phyloP scores from a whole-genome alignment of 2,888 invertebrate genomes.

The Sturmia bella region DNA sequence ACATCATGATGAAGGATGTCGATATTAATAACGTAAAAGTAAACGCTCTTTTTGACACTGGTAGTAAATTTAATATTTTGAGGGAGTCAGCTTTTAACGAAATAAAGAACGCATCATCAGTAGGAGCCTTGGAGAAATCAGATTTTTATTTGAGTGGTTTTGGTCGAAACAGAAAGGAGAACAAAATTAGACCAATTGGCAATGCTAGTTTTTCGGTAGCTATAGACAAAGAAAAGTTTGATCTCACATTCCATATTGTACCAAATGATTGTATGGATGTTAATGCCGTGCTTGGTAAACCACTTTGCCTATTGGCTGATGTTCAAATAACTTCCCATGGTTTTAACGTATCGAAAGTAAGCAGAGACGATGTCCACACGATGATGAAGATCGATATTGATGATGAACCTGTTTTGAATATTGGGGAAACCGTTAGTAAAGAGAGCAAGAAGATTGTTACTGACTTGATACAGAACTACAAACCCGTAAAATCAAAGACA shows the following conservation, averaged over 20 bases:
- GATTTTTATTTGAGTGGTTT: constrained; percentile 50
- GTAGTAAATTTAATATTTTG: constrained; percentile 43
- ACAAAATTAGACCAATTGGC: constrained; percentile 14
- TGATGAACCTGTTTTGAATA: constrained; percentile 26
- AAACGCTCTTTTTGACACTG: constrained; percentile 50
- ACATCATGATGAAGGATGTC: constrained; percentile 27
- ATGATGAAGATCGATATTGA: constrained; percentile 22
- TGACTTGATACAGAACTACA: constrained; percentile 30
- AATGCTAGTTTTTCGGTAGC: constrained; percentile 17
- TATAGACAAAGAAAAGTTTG: constrained; percentile 34
- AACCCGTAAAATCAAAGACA: constrained; percentile 21
- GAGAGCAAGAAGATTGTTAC: constrained; percentile 2
- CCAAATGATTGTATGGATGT: constrained; percentile 34
- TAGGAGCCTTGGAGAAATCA: constrained; percentile 19
- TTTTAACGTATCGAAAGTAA: constrained; percentile 13
- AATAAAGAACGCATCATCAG: neutral
- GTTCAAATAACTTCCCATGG: constrained; percentile 25
- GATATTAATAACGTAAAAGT: neutral
- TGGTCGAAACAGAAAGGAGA: constrained; percentile 5
- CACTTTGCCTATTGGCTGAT: constrained; percentile 40
- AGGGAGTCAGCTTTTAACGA: constrained; percentile 11
- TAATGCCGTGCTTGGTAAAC: constrained; percentile 33
- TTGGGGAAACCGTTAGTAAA: constrained; percentile 28
- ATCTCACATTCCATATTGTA: constrained; percentile 54
- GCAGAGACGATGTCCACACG: neutral